Percentiles rank a stretch among this genome's conserved stretches.
Evolutionary conservation across 53 echinoderm and acorn worm species (phyloP).

Genomic region (Arbacia lixula): DNA sequence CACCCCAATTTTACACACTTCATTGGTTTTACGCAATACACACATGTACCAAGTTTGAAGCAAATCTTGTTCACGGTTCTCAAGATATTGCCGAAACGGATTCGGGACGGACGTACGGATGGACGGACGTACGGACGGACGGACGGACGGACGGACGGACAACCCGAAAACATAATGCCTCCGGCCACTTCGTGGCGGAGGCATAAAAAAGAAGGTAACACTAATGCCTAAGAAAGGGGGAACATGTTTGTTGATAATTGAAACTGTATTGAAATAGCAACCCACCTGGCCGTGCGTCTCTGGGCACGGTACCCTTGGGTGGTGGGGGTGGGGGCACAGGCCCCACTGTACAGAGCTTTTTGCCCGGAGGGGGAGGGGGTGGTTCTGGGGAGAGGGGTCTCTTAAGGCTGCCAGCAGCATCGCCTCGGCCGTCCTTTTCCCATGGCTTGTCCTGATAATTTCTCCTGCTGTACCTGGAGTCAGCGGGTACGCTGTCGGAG

Average conservation of each 20-base stretch:
- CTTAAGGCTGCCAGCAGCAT: slow-evolving; percentile 79
- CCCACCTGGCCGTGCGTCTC: slow-evolving; percentile 57
- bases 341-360: slow-evolving; percentile 70
- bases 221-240: neutral
- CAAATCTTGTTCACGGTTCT: too few relatives aligned
- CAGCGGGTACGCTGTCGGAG: slow-evolving; percentile 60
- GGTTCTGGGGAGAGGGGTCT: slow-evolving; percentile 92
- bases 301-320: slow-evolving; percentile 66
- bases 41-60: too few relatives aligned
- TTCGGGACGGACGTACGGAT: too few relatives aligned
- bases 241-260: neutral
- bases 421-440: slow-evolving; percentile 79
- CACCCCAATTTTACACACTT: too few relatives aligned
- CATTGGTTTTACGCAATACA: too few relatives aligned
- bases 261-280: too few relatives aligned
- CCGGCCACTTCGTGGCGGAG: too few relatives aligned
- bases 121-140: too few relatives aligned
- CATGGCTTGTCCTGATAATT: slow-evolving; percentile 66
- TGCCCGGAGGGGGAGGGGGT: slow-evolving; percentile 95
- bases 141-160: too few relatives aligned
- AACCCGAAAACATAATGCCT: too few relatives aligned
- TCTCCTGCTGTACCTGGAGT: slow-evolving; percentile 77
- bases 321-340: slow-evolving; percentile 78
- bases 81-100: too few relatives aligned
- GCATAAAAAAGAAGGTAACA: too few relatives aligned